These are phyloP conservation scores for Corythornis madagascariensis DNA, from an alignment of 2,113 vertebrate species.

Conservation along the genomic window DNA sequence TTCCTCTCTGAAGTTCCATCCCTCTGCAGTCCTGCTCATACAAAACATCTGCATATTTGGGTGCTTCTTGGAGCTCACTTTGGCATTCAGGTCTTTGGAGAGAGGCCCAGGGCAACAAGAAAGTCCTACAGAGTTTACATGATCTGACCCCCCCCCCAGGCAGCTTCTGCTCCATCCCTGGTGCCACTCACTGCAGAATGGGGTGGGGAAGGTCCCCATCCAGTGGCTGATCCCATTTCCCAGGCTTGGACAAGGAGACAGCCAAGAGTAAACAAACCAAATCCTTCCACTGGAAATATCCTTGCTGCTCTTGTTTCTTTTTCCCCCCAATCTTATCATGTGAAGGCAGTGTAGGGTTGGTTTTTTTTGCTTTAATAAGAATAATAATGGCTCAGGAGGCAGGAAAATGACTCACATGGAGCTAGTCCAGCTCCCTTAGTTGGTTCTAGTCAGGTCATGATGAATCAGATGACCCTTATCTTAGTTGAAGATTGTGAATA, in stretches of 20 bases:
- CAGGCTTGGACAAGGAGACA: background rate
- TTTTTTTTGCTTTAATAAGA: constrained; percentile 57
- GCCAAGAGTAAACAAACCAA: background rate
- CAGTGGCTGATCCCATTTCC: background rate
- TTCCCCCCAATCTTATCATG: constrained; percentile 3
- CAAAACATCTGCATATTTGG: constrained; percentile 4
- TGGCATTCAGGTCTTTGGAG: background rate
- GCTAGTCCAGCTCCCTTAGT: constrained; percentile 44
- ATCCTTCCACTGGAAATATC: background rate
- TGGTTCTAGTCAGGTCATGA: constrained; percentile 65
- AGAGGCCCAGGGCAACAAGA: background rate
- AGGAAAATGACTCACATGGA: constrained; percentile 74
- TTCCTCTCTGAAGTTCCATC: background rate
- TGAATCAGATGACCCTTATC: constrained; percentile 70
- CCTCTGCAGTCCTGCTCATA: background rate
- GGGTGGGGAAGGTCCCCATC: fast-evolving
- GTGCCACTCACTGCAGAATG: background rate
- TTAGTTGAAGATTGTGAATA: constrained; percentile 46
- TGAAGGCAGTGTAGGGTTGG: background rate
- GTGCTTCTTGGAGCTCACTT: background rate
- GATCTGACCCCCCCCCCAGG: background rate
- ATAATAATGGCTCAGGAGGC: constrained; percentile 63
- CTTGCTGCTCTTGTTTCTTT: background rate
- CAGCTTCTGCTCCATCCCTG: background rate
- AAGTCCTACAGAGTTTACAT: background rate